Evolutionary conservation across 2,113 vertebrate genomes (phyloP), one percentile per base, ranked within the genome.

Genomic region (Sinocyclocheilus anophthalmus): DNA sequence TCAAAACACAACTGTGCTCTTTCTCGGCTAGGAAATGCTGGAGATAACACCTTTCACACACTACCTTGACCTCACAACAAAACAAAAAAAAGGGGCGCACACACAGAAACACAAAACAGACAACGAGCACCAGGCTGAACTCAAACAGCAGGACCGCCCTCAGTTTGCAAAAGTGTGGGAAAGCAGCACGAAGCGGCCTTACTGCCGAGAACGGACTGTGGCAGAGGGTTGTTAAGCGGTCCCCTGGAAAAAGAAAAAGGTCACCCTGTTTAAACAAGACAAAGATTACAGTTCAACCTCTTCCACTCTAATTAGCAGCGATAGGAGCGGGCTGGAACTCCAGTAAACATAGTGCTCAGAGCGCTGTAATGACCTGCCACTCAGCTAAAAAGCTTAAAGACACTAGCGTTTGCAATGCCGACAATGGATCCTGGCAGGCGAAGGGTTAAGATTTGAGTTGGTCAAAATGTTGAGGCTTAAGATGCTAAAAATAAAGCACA

Each of bases 221-320:
- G 57, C n/a, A 8, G 48, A 84, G 45, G 75, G 73, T 65, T 55
- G 67, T 76, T 87, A 83, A 77, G 75, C 79, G 26, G 39, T 22
- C 69, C 84, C 70, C 67, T 30, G 45, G 67, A 81, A 42, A 57
- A 76, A 84, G 39, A 76, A 85, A 88, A 89, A 80, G 87, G 85
- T 84, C 85, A 79, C 82, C 84, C 53, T 86, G 82, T 89, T 89
- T 89, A 88, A 90, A 89, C 86, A 89, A 83, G 75, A 85, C 83
- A 84, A 87, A 90, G 90, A 89, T 88, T 89, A 89, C 67, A 89
- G 86, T 88, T 85, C 48, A 87, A 37, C 75, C 42, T 57, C 88
- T 89, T 85, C 69, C 88, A 89, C 75, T 75, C 88, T 81, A 89
- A 90, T 90, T 88, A 90, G 79, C 87, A 85, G 70, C 42, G 84